These are phyloP conservation scores for Folsomia candida DNA, from an alignment of 2,888 invertebrate genomes.

Conservation along the genomic window DNA sequence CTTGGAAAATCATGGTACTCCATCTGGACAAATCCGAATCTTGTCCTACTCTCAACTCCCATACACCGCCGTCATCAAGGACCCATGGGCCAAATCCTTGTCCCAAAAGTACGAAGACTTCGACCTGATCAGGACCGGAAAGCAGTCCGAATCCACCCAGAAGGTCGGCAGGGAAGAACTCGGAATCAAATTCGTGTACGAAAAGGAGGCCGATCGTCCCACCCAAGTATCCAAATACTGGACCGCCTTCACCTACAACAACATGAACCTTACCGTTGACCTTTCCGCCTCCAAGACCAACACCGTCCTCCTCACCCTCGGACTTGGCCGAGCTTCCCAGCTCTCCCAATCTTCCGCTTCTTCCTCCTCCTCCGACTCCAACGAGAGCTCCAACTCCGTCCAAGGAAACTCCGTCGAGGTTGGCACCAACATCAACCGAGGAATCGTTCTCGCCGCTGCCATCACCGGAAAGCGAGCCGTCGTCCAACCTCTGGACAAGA, in stretches of 20 bases:
- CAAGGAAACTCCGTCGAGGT: neutral
- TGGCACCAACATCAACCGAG: neutral
- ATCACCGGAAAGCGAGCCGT: neutral
- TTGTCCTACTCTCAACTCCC: neutral
- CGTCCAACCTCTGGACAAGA: constrained; percentile 8
- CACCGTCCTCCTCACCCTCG: constrained; percentile 12
- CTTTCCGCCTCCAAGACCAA: neutral
- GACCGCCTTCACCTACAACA: neutral
- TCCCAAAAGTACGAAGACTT: neutral
- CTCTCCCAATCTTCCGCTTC: neutral
- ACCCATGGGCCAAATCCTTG: neutral
- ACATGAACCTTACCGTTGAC: neutral
- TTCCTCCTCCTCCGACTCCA: neutral
- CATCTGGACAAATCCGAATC: constrained; percentile 18
- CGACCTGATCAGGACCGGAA: neutral
- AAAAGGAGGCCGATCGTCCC: neutral
- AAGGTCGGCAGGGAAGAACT: neutral
- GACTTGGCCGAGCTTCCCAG: neutral
- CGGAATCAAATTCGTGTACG: neutral
- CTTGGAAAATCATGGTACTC: constrained; percentile 1
- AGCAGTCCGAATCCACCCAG: neutral
- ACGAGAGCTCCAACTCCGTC: neutral
- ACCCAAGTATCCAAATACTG: neutral
- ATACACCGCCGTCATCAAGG: constrained; percentile 4
- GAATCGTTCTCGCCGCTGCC: neutral